Conservation (phyloP, 1,140 invertebrate genomes). For the Brachionus sp. region DNA sequence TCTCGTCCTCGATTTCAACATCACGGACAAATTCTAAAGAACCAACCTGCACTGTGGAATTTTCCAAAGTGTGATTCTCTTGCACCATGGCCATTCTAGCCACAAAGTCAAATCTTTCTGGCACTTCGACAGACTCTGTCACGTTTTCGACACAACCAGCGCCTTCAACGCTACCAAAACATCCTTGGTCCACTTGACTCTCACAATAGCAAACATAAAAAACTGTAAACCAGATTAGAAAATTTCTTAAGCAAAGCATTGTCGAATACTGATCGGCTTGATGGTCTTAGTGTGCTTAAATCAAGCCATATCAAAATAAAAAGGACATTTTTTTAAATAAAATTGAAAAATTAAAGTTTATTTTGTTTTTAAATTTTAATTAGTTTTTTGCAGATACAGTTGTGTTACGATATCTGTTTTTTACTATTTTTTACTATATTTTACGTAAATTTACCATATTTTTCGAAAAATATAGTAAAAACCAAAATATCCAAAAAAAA, state of each 20-base stretch:
- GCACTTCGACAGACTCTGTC: neutral
- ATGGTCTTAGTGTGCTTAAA: neutral
- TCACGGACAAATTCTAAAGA: neutral
- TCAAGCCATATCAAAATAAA: neutral
- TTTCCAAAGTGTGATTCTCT: neutral
- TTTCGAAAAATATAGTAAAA: no score
- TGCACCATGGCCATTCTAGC: neutral
- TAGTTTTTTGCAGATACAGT: no score
- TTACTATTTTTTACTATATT: no score
- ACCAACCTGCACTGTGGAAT: neutral
- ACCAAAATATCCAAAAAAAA: no score
- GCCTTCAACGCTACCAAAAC: neutral
- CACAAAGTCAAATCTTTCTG: conserved; percentile 24
- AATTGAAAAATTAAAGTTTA: no score
- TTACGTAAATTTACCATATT: no score
- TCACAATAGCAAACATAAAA: neutral
- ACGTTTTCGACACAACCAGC: neutral
- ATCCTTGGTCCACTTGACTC: neutral
- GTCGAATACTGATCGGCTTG: neutral
- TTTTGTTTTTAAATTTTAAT: no score
- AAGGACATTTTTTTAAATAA: no score
- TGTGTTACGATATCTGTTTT: no score
- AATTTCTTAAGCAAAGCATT: neutral
- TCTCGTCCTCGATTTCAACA: neutral
- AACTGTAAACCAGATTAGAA: neutral